phyloP scores from a whole-genome alignment of 2,797 vertebrate genomes.

The Monodelphis domestica region DNA sequence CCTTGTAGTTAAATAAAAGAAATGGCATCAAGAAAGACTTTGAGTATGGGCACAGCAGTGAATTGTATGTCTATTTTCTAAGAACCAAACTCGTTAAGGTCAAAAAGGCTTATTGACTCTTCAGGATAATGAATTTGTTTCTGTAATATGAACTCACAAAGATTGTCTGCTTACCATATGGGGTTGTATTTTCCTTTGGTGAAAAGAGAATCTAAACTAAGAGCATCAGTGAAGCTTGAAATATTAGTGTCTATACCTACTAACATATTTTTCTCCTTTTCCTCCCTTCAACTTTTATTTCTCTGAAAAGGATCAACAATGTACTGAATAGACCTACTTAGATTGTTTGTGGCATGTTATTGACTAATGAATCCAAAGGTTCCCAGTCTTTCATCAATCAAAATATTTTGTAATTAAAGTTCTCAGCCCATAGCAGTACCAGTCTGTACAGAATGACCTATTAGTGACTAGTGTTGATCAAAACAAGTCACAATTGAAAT shows the following conservation, averaged over 20 bases:
- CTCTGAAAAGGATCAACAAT: slow-evolving; percentile 19
- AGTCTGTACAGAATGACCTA: neutral
- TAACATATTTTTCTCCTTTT: slow-evolving; percentile 12
- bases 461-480: slow-evolving; percentile 56
- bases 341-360: slow-evolving; percentile 44
- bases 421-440: slow-evolving; percentile 59
- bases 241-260: neutral
- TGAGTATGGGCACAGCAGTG: too few species aligned
- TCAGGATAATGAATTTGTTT: too few species aligned
- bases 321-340: slow-evolving; percentile 54
- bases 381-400: slow-evolving; percentile 45
- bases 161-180: too few species aligned
- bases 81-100: too few species aligned
- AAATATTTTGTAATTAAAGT: slow-evolving; percentile 51
- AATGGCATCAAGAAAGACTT: too few species aligned
- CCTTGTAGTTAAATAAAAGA: too few species aligned
- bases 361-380: slow-evolving; percentile 48
- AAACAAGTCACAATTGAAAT: slow-evolving; percentile 40
- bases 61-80: too few species aligned
- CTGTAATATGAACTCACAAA: too few species aligned
- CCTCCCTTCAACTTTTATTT: neutral
- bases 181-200: neutral
- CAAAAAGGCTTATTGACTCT: too few species aligned
- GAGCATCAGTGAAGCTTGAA: neutral
- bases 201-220: neutral